Conservation (phyloP, 2,113 vertebrate species). For the Leptobrachium leishanense region DNA sequence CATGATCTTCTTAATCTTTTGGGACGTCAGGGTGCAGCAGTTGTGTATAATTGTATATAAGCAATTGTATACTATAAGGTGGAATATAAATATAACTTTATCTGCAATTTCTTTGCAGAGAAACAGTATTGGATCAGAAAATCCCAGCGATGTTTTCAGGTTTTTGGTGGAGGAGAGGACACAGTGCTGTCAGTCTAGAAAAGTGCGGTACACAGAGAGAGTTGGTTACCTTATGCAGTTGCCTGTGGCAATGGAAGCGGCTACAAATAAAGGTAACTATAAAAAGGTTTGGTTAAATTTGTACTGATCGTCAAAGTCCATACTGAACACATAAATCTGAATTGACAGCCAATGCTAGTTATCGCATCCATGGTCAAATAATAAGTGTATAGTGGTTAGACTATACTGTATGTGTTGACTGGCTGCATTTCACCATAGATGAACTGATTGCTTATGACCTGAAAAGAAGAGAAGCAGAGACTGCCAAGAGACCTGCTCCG, state of each 20-base stretch:
- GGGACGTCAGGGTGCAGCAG: too few relatives aligned
- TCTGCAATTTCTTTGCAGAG: slow-evolving; percentile 68
- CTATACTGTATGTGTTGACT: not conserved
- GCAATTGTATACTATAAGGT: too few relatives aligned
- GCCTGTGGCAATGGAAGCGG: slow-evolving; percentile 86
- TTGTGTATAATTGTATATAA: too few relatives aligned
- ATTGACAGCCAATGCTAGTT: too few relatives aligned
- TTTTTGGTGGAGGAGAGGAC: slow-evolving; percentile 94
- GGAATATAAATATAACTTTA: too few relatives aligned
- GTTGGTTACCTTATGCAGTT: slow-evolving; percentile 95
- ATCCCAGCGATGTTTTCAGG: slow-evolving; percentile 91
- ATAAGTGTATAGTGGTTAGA: too few relatives aligned
- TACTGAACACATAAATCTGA: too few relatives aligned
- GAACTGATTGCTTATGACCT: slow-evolving; percentile 88
- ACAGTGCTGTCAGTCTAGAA: slow-evolving; percentile 92
- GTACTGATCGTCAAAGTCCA: too few relatives aligned
- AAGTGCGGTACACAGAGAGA: slow-evolving; percentile 87
- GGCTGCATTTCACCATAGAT: slow-evolving; percentile 69
- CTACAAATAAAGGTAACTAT: slow-evolving; percentile 85
- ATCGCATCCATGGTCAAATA: too few relatives aligned
- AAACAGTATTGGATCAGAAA: slow-evolving; percentile 87
- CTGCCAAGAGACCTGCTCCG: slow-evolving; percentile 77
- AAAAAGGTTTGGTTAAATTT: too few relatives aligned
- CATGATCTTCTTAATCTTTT: too few relatives aligned
- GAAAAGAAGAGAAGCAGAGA: slow-evolving; percentile 86